phyloP scores from a whole-genome alignment of 2,113 vertebrate genomes.

The Phylloscopus whistleri region DNA sequence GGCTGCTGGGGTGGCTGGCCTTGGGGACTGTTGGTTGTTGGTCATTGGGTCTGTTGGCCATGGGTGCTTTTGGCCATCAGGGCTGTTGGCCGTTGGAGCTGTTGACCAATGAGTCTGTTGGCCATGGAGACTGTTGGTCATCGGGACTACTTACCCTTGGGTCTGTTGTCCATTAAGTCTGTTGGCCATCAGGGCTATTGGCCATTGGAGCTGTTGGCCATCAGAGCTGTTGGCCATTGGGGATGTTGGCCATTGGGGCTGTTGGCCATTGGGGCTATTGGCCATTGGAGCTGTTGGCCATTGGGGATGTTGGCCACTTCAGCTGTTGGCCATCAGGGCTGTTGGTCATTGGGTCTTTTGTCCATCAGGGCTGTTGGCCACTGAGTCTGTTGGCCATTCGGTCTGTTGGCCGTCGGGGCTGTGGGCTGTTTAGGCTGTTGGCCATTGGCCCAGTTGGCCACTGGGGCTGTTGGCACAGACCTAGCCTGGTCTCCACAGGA shows the following conservation, averaged over 20 bases:
- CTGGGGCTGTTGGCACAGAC: not conserved
- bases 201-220: not conserved
- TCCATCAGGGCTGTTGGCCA: not conserved
- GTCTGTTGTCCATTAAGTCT: fast-evolving
- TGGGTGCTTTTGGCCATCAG: fast-evolving
- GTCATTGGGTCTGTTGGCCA: fast-evolving
- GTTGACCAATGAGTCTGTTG: fast-evolving
- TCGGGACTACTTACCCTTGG: too few species aligned
- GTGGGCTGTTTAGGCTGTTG: not conserved
- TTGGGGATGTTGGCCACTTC: too few species aligned
- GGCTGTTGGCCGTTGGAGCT: fast-evolving
- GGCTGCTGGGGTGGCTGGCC: fast-evolving
- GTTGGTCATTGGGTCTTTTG: fast-evolving
- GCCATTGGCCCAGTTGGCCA: not conserved
- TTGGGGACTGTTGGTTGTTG: fast-evolving
- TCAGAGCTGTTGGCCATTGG: too few species aligned
- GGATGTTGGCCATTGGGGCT: too few species aligned
- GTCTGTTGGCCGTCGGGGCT: fast-evolving
- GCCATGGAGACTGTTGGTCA: fast-evolving
- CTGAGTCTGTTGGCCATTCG: fast-evolving
- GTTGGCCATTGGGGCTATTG: too few species aligned
- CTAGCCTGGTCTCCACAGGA: not conserved
- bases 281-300: too few species aligned
- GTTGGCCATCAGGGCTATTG: fast-evolving
- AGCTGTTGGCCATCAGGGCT: too few species aligned